phyloP scores from a whole-genome alignment of 2,797 vertebrate species.

The Anniella stebbinsi region DNA sequence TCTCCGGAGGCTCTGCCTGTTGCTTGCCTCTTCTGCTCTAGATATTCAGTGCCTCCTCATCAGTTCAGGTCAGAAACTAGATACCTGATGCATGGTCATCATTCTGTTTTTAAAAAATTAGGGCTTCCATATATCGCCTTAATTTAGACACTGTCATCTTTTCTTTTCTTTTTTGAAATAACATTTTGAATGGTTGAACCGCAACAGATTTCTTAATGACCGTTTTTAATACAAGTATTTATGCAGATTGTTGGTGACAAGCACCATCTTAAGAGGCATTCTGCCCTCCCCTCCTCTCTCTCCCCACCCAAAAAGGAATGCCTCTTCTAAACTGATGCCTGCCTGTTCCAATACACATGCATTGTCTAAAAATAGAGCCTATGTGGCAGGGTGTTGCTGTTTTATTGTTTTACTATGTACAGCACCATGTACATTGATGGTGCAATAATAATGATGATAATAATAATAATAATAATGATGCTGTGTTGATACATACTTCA shows the following conservation, averaged over 20 bases:
- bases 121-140: not conserved
- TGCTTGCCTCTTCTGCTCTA: not conserved
- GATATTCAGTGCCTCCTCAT: not conserved
- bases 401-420: too few relatives aligned
- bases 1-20: not conserved
- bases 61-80: not conserved
- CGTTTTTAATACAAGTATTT: not conserved
- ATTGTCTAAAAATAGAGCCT: not conserved
- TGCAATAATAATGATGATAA: too few relatives aligned
- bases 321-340: not conserved
- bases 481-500: too few relatives aligned
- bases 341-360: not conserved
- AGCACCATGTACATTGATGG: too few relatives aligned
- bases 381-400: too few relatives aligned
- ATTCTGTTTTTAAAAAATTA: not conserved
- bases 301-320: too few relatives aligned
- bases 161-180: not conserved
- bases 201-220: not conserved
- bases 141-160: too few relatives aligned
- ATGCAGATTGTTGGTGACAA: not conserved
- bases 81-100: not conserved
- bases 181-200: not conserved
- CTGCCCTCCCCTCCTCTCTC: too few relatives aligned
- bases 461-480: too few relatives aligned
- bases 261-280: not conserved